Evolutionary conservation across 1,140 invertebrate species (phyloP).

Genomic region (Chironomus striatipennis): DNA sequence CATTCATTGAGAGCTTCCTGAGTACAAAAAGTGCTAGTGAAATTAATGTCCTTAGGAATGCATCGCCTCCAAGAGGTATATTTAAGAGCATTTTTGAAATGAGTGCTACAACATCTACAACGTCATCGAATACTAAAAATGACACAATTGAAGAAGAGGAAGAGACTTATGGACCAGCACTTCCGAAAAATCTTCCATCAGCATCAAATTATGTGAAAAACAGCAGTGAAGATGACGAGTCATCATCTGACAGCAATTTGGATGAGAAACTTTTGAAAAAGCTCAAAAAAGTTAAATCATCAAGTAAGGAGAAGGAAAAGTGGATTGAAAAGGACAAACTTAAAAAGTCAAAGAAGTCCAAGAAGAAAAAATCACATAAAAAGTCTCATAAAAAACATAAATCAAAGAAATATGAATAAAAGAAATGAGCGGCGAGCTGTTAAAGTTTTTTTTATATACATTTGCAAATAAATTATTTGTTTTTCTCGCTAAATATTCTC

Average conservation of each 20-base stretch:
- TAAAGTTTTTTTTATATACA: neutral
- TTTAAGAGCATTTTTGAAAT: slow-evolving; percentile 55
- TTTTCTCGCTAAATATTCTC: neutral
- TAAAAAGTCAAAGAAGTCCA: slow-evolving; percentile 40
- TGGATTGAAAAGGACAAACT: slow-evolving; percentile 40
- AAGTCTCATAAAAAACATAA: slow-evolving; percentile 17
- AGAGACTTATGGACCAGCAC: slow-evolving; percentile 47
- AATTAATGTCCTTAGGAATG: slow-evolving; percentile 49
- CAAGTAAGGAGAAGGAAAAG: slow-evolving; percentile 27
- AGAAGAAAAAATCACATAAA: slow-evolving; percentile 37
- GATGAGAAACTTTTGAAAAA: slow-evolving; percentile 31
- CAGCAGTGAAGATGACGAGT: slow-evolving; percentile 5
- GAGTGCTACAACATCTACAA: slow-evolving; percentile 25
- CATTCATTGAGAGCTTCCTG: slow-evolving; percentile 28
- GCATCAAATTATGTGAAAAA: neutral
- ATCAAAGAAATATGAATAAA: neutral
- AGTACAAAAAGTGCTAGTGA: slow-evolving; percentile 36
- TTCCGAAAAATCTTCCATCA: slow-evolving; percentile 39
- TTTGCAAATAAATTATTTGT: neutral
- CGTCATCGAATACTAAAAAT: slow-evolving; percentile 24
- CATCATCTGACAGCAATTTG: slow-evolving; percentile 32
- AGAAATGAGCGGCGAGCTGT: neutral
- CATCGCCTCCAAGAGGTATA: slow-evolving; percentile 59
- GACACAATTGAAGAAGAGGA: slow-evolving; percentile 27
- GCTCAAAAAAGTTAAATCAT: slow-evolving; percentile 27